Percentiles rank a stretch among this genome's conserved stretches.
Evolutionary conservation across 1,140 invertebrate genomes (phyloP).

Genomic region (Apolygus lucorum): DNA sequence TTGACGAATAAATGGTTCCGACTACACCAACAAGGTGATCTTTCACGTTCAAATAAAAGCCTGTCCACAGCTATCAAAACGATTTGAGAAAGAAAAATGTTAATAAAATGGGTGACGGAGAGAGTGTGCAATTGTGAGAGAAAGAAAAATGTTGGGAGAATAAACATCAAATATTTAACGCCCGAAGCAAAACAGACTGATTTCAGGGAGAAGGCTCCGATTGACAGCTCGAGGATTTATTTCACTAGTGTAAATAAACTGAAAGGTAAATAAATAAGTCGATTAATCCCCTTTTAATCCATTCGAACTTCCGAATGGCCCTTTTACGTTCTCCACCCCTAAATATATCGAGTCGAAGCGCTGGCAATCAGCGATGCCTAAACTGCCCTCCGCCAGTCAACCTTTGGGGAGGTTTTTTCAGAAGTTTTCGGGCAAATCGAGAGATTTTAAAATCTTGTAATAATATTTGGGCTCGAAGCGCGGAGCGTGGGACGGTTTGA

Average conservation of each 20-base stretch:
- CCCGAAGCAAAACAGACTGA: neutral
- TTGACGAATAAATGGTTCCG: no score
- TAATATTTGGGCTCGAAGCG: neutral
- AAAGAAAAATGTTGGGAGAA: no score
- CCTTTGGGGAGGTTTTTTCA: no score
- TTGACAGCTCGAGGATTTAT: neutral
- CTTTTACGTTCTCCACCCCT: neutral
- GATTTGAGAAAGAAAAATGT: no score
- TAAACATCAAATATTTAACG: neutral
- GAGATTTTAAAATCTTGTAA: neutral
- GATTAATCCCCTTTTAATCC: constrained; percentile 1
- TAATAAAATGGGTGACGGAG: no score
- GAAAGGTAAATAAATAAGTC: neutral
- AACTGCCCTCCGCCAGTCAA: no score
- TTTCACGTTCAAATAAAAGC: no score
- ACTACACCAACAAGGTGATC: no score
- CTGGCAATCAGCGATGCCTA: neutral
- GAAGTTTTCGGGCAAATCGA: neutral
- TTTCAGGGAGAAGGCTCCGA: neutral
- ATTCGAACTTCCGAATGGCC: neutral
- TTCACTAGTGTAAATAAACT: neutral
- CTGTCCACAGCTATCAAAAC: no score
- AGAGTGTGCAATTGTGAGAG: no score
- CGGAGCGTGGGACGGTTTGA: neutral
- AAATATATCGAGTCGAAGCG: neutral